These are phyloP conservation scores for Procambarus clarkii DNA, from an alignment of 1,140 invertebrate species.

Conservation along the genomic window DNA sequence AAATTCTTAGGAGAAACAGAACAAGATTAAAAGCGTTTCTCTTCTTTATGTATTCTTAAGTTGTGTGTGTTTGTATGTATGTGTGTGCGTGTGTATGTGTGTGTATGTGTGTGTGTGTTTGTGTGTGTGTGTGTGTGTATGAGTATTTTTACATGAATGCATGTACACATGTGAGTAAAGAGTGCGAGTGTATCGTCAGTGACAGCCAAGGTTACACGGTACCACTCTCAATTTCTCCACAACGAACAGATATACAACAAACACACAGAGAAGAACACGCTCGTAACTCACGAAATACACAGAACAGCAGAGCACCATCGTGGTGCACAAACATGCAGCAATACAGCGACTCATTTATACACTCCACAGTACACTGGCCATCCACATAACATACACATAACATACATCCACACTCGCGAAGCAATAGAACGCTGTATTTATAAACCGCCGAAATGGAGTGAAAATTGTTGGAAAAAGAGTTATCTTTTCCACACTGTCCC, in stretches of 20 bases:
- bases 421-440: background rate
- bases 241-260: background rate
- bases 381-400: conserved; percentile 25
- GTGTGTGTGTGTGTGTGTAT: too few relatives aligned
- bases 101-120: background rate
- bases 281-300: conserved; percentile 35
- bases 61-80: background rate
- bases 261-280: conserved; percentile 38
- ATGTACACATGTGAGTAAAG: background rate
- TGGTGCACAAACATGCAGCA: conserved; percentile 39
- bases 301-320: conserved; percentile 30
- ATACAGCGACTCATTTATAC: conserved; percentile 44
- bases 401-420: background rate
- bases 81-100: too few relatives aligned
- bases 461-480: conserved; percentile 17
- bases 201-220: background rate
- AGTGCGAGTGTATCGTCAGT: background rate
- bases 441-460: conserved; percentile 10
- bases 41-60: too few relatives aligned
- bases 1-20: too few relatives aligned
- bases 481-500: too few relatives aligned
- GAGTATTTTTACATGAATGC: background rate
- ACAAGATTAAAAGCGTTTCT: too few relatives aligned
- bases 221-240: background rate
- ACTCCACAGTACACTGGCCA: conserved; percentile 28